These are phyloP conservation scores for Sebastolobus alascanus DNA, from an alignment of 2,797 vertebrate species.

Conservation along the genomic window DNA sequence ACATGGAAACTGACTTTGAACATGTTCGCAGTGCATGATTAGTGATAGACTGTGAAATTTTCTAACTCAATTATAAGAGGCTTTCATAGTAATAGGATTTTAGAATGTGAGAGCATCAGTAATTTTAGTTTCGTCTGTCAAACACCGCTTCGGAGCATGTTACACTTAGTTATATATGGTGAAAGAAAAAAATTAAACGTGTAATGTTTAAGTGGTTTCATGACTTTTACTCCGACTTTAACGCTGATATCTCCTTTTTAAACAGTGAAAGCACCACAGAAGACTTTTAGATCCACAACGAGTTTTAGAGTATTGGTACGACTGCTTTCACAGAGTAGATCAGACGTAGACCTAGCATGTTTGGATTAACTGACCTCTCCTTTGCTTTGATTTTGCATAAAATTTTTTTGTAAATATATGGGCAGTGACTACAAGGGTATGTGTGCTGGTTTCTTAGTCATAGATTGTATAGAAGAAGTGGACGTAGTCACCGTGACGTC, in stretches of 20 bases:
- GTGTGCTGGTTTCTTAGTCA: slow-evolving; percentile 3
- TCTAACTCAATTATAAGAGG: slow-evolving; percentile 76
- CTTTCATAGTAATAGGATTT: slow-evolving; percentile 79
- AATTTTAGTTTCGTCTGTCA: slow-evolving; percentile 73
- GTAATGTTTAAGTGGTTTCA: slow-evolving; percentile 56
- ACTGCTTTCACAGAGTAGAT: slow-evolving; percentile 15
- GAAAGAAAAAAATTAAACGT: slow-evolving; percentile 43
- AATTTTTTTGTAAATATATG: slow-evolving; percentile 23
- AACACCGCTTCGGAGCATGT: slow-evolving; percentile 65
- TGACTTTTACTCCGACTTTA: slow-evolving; percentile 52
- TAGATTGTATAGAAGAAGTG: too few relatives aligned
- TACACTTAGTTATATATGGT: slow-evolving; percentile 61
- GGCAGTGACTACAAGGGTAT: neutral
- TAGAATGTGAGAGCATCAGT: slow-evolving; percentile 70
- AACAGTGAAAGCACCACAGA: slow-evolving; percentile 25
- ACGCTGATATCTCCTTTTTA: slow-evolving; percentile 34
- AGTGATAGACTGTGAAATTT: slow-evolving; percentile 78
- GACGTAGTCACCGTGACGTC: too few relatives aligned
- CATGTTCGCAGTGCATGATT: slow-evolving; percentile 74
- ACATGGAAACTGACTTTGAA: slow-evolving; percentile 80
- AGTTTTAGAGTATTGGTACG: neutral
- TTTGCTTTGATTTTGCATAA: slow-evolving; percentile 35
- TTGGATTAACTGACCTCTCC: slow-evolving; percentile 31
- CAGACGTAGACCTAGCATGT: slow-evolving; percentile 10
- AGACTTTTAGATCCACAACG: slow-evolving; percentile 13